phyloP scores from a whole-genome alignment of 1,140 invertebrate species.

The Idris sp. region DNA sequence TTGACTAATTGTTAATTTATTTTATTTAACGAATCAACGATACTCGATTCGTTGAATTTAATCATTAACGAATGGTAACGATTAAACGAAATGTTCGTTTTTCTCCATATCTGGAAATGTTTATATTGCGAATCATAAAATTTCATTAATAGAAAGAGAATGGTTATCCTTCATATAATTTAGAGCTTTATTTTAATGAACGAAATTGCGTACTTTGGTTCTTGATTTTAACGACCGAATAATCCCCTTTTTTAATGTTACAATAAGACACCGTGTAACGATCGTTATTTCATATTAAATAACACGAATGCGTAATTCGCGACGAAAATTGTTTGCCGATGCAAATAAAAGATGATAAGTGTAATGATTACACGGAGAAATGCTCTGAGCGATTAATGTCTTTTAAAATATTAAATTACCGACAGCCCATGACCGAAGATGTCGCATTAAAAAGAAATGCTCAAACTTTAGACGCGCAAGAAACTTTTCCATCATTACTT shows the following conservation, averaged over 20 bases:
- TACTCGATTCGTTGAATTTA: too few relatives aligned
- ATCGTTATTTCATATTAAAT: conserved; percentile 14
- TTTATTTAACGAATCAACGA: too few relatives aligned
- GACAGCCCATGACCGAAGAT: background rate
- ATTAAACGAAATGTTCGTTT: too few relatives aligned
- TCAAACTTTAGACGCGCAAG: conserved; percentile 2
- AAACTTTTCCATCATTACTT: conserved; percentile 27
- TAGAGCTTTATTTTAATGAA: conserved; percentile 29
- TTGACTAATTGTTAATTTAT: too few relatives aligned
- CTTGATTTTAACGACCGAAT: conserved; percentile 29
- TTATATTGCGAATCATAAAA: conserved; percentile 28
- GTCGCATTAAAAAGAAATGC: conserved; percentile 14
- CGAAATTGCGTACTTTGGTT: conserved; percentile 8
- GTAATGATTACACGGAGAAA: conserved; percentile 6
- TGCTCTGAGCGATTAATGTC: conserved; percentile 21
- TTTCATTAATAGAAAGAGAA: conserved; percentile 13
- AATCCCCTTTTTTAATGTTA: conserved; percentile 19
- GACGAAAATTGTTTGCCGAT: conserved; percentile 2
- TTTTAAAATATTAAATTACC: conserved; percentile 38
- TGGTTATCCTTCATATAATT: conserved; percentile 14
- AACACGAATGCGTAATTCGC: background rate
- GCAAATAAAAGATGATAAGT: conserved; percentile 3
- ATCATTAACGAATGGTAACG: too few relatives aligned
- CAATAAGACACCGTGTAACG: background rate
- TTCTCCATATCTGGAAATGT: too few relatives aligned